phyloP scores from a whole-genome alignment of 1,140 invertebrate genomes.

The Brachionus asplanchnoidis region DNA sequence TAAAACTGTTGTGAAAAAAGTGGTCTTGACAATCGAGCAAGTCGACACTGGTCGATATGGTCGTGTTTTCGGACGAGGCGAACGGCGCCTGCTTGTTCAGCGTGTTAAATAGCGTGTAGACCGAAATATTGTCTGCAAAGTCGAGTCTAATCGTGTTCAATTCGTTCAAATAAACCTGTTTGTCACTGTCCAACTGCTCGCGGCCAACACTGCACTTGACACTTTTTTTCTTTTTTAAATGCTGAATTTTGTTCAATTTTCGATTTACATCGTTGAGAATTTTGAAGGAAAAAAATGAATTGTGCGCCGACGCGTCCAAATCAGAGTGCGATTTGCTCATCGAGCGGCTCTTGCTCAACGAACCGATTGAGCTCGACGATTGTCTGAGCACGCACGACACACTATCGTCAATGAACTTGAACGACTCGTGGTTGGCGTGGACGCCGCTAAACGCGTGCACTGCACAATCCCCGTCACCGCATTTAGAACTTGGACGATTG shows the following conservation, averaged over 20 bases:
- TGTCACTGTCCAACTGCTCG: background rate
- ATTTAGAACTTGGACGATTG: background rate
- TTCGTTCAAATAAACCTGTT: background rate
- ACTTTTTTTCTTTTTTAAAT: background rate
- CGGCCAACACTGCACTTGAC: background rate
- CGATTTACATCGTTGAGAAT: background rate
- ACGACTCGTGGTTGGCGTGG: background rate
- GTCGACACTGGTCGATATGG: background rate
- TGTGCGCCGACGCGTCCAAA: background rate
- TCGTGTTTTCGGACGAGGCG: constrained; percentile 5
- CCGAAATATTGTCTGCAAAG: background rate
- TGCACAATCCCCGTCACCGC: background rate
- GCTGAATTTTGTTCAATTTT: constrained; percentile 5
- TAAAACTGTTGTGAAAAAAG: background rate
- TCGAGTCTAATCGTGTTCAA: background rate
- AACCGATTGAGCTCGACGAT: background rate
- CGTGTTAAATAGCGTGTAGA: constrained; percentile 3
- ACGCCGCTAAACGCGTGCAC: background rate
- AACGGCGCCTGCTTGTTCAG: background rate
- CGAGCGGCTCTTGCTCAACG: background rate
- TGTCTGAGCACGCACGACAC: background rate
- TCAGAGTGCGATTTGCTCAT: background rate
- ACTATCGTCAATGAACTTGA: constrained; percentile 17
- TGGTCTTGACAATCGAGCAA: background rate
- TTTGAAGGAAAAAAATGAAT: background rate